Evolutionary conservation across 2,888 invertebrate genomes (phyloP), one percentile per base, ranked within the genome.

Genomic region (Dryobotodes eremita): DNA sequence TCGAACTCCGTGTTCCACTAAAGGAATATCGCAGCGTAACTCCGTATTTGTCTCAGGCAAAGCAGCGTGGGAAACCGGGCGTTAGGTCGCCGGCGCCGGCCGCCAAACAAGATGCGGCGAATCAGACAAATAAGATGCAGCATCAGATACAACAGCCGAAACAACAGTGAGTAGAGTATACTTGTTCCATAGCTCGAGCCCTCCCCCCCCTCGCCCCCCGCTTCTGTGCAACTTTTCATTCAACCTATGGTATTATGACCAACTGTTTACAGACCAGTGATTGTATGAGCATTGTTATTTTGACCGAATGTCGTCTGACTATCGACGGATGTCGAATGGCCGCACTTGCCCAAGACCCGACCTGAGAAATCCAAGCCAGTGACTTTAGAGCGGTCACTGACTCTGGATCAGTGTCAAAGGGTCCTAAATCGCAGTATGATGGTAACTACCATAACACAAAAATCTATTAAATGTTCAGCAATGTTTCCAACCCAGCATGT

Each of bases 21-120:
- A 23, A 71, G 31, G 23, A 64, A 73, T 26, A 59, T 42, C 42
- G 42, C 26, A 66, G 31, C 23, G 57, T 83, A 70, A 77, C 57
- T 26, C 15, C 2, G 3, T 55, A n/a, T 26, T 36, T 26, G 26
- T 71, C 10, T 0, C 96, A 97, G 93, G 97, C 97, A 10, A 98
- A 98, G 93, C 97, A 98, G 77, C 97, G 98, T 36, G 98, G 98
- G 73, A 98, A 98, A 94, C 98, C 98, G 64, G 92, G 94, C 17
- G 88, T 96, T 5, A 92, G 96, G 0, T 97, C 98, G 5, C 98
- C 98, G n/a, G 98, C 98, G 42, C 97, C 98, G 81, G 94, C 98
- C 10, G 94, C 96, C 79, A 98, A 98, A 93, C 97, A 97, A 84
- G 98, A 98, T 91, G 98, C 98, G 1, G 98, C 98, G 11, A 98